Conservation (phyloP, 2,888 invertebrate genomes). For the Meteorus cinctellus region DNA sequence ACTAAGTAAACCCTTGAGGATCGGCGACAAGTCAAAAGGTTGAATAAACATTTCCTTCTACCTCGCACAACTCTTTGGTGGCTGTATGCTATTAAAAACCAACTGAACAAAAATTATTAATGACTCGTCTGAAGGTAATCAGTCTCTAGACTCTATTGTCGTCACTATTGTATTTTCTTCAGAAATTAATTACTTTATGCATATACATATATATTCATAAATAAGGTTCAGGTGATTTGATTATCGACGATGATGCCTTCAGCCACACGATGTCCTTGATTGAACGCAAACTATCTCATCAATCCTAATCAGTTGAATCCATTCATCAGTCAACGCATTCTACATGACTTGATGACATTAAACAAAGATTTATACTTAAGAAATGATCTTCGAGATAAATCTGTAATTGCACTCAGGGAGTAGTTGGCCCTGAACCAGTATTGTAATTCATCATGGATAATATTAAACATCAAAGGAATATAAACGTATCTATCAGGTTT, state of each 20-base stretch:
- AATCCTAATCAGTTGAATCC: not conserved
- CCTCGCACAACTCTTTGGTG: not conserved
- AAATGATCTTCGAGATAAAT: conserved; percentile 4
- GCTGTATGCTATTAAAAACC: not conserved
- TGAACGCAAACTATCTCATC: not conserved
- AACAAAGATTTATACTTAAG: not conserved
- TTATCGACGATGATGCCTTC: not conserved
- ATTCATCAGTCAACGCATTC: not conserved
- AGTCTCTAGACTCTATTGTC: not conserved
- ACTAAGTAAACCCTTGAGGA: conserved; percentile 35
- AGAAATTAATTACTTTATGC: not conserved
- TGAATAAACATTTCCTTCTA: not conserved
- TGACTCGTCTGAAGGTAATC: not conserved
- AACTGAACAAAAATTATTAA: conserved; percentile 15
- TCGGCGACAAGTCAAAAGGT: conserved; percentile 34
- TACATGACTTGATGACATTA: not conserved
- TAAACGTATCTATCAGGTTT: not conserved
- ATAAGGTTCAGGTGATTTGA: not conserved
- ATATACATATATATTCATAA: not conserved
- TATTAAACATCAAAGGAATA: conserved; percentile 1
- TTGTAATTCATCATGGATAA: conserved; percentile 29
- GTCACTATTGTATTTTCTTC: not conserved
- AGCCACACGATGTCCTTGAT: not conserved
- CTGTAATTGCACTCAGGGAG: conserved; percentile 24
- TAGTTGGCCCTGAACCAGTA: conserved; percentile 33